These are phyloP conservation scores for Nasua narica DNA, from an alignment of 2,797 vertebrate genomes.

Conservation along the genomic window DNA sequence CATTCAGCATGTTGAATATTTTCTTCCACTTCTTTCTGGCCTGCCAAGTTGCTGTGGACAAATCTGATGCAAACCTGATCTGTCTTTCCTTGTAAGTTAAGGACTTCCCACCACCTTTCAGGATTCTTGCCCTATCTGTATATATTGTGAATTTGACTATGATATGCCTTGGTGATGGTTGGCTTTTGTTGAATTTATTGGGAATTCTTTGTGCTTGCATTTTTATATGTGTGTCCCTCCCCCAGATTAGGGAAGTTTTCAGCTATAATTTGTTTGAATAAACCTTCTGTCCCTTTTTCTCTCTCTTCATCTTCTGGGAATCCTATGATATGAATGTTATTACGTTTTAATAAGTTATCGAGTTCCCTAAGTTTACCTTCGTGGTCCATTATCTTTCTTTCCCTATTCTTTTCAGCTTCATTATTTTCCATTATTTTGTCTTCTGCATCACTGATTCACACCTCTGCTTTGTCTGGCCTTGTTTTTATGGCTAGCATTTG, in stretches of 20 bases:
- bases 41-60: background rate
- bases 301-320: background rate
- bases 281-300: background rate
- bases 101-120: background rate
- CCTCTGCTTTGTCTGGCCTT: background rate
- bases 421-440: background rate
- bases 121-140: background rate
- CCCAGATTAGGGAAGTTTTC: background rate
- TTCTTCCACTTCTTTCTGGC: background rate
- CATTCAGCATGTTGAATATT: background rate
- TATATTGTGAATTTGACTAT: background rate
- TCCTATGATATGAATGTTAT: background rate
- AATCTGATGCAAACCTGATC: background rate
- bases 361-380: background rate
- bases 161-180: background rate
- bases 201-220: background rate
- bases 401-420: background rate
- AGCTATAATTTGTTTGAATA: background rate
- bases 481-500: background rate
- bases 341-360: background rate
- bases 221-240: background rate
- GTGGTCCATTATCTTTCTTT: background rate
- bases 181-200: background rate
- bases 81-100: background rate
- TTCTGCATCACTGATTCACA: background rate